Evolutionary conservation across 2,888 invertebrate species (phyloP).

Genomic region (Heliconius cydno): DNA sequence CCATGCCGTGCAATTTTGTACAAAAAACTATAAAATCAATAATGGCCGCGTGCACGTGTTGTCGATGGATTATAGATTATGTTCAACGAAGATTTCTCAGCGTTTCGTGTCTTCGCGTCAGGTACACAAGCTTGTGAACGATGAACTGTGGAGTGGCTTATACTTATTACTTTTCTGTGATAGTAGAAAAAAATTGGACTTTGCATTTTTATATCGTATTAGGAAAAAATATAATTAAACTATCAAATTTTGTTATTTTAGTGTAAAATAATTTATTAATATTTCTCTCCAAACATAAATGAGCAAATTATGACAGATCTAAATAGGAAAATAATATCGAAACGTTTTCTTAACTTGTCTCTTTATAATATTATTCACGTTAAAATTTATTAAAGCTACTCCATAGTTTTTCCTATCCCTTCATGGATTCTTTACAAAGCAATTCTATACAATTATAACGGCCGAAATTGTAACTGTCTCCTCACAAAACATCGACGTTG

Average conservation of each 20-base stretch:
- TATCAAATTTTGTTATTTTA: neutral
- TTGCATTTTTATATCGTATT: neutral
- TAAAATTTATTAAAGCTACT: slow-evolving; percentile 47
- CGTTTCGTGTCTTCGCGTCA: slow-evolving; percentile 68
- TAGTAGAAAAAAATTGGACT: neutral
- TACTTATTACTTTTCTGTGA: neutral
- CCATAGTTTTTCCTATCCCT: slow-evolving; percentile 57
- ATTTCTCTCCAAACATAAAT: neutral
- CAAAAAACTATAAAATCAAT: slow-evolving; percentile 83
- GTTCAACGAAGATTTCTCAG: slow-evolving; percentile 78
- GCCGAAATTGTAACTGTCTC: slow-evolving; percentile 82
- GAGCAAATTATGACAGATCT: neutral
- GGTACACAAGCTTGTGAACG: slow-evolving; percentile 63
- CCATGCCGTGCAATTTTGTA: slow-evolving; percentile 80
- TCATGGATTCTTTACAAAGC: slow-evolving; percentile 68
- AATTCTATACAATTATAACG: slow-evolving; percentile 84
- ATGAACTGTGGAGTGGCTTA: slow-evolving; percentile 54
- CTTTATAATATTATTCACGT: neutral
- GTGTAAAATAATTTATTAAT: neutral
- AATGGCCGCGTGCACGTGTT: slow-evolving; percentile 82
- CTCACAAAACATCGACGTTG: slow-evolving; percentile 72
- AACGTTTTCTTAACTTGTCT: neutral
- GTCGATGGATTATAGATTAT: slow-evolving; percentile 81
- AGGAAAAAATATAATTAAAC: neutral
- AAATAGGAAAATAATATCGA: neutral